phyloP scores from a whole-genome alignment of 2,113 vertebrate species.

The Corythornis vintsioides region DNA sequence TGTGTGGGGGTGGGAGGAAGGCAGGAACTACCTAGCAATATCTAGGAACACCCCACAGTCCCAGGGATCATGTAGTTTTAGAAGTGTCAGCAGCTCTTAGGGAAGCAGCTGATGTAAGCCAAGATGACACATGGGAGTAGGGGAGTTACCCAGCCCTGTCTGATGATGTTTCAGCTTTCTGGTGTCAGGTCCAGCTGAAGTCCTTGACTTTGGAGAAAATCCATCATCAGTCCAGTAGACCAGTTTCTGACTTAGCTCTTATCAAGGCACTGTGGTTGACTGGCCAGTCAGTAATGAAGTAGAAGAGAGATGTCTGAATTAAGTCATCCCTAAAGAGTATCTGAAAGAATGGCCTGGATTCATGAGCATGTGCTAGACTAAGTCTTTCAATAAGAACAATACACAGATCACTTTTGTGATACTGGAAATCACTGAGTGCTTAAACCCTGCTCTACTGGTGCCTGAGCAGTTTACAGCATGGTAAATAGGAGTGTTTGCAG shows the following conservation, averaged over 20 bases:
- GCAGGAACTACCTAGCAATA: slow-evolving; percentile 23
- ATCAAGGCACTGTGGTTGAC: background rate
- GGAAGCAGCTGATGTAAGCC: slow-evolving; percentile 13
- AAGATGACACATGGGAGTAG: background rate
- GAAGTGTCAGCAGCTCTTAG: background rate
- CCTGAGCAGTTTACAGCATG: background rate
- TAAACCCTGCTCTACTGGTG: background rate
- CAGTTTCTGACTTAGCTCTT: background rate
- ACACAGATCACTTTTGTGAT: background rate
- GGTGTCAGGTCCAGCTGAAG: background rate
- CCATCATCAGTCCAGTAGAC: background rate
- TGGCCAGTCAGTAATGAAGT: background rate
- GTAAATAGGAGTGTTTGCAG: background rate
- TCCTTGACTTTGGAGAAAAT: background rate
- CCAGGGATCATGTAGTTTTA: background rate
- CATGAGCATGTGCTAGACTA: background rate
- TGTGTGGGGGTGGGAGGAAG: background rate
- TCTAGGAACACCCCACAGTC: slow-evolving; percentile 23
- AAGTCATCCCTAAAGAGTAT: background rate
- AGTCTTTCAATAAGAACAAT: background rate
- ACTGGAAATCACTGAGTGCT: background rate
- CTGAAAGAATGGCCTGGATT: background rate
- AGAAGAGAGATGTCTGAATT: background rate
- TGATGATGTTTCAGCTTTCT: slow-evolving; percentile 10
- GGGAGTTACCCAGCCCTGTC: background rate